Percentiles rank a stretch among this genome's conserved stretches.
Evolutionary conservation across 1,140 invertebrate species (phyloP).

Genomic region (Euura saliciscinereae): DNA sequence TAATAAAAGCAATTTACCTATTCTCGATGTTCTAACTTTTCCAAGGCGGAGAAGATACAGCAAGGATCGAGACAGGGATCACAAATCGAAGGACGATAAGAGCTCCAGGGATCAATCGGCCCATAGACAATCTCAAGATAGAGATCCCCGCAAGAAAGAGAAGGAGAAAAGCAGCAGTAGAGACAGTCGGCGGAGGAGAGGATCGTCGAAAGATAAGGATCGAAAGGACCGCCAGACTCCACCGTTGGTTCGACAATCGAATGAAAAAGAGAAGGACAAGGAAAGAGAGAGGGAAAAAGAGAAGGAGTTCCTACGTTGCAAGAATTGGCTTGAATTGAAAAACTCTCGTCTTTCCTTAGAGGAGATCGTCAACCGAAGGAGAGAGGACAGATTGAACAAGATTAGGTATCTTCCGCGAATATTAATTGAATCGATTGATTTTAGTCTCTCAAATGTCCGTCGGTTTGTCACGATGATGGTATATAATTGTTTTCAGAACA

Average conservation of each 20-base stretch:
- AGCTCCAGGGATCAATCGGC: not conserved
- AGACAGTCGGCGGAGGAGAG: slow-evolving; percentile 35
- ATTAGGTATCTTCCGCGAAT: slow-evolving; percentile 32
- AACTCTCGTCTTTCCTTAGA: slow-evolving; percentile 41
- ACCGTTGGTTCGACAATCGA: slow-evolving; percentile 24
- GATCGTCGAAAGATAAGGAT: slow-evolving; percentile 33
- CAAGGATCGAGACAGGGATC: slow-evolving; percentile 10
- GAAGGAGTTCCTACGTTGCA: slow-evolving; percentile 36
- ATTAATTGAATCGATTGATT: not conserved
- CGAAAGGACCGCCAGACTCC: slow-evolving; percentile 7
- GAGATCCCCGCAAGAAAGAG: slow-evolving; percentile 10
- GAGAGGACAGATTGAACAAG: slow-evolving; percentile 34
- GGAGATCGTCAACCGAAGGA: slow-evolving; percentile 40
- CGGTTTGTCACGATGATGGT: no score
- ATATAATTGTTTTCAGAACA: slow-evolving; percentile 38
- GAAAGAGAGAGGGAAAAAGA: slow-evolving; percentile 38
- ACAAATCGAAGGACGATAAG: slow-evolving; percentile 11
- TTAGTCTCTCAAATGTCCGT: no score
- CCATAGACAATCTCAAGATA: not conserved
- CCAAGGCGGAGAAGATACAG: slow-evolving; percentile 9
- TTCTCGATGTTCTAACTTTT: not conserved
- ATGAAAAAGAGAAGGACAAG: slow-evolving; percentile 31
- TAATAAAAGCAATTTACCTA: not conserved
- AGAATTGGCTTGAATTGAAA: slow-evolving; percentile 46
- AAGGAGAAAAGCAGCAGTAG: slow-evolving; percentile 16